These are phyloP conservation scores for Melanotaenia nigrans DNA, from an alignment of 2,797 vertebrate species.

Conservation along the genomic window DNA sequence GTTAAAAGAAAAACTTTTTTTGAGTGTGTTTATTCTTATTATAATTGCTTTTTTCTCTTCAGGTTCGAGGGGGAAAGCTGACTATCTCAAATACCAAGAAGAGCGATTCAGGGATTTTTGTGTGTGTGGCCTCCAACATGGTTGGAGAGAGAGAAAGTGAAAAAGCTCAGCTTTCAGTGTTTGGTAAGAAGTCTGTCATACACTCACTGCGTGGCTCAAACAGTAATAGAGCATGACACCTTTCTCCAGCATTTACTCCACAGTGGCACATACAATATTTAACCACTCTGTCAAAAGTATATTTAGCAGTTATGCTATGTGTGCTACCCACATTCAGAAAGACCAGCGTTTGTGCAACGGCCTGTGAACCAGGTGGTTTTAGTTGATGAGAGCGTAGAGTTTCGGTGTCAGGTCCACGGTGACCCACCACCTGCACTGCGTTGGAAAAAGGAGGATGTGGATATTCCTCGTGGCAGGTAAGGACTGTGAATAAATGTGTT, in stretches of 20 bases:
- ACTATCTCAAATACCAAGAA: slow-evolving; percentile 93
- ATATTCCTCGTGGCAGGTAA: slow-evolving; percentile 93
- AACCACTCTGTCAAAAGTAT: slow-evolving; percentile 42
- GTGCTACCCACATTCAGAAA: slow-evolving; percentile 82
- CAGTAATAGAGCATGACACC: slow-evolving; percentile 14
- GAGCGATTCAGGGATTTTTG: slow-evolving; percentile 92
- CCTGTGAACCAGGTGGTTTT: slow-evolving; percentile 97
- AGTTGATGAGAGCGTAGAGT: slow-evolving; percentile 93
- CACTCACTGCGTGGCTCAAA: slow-evolving; percentile 5
- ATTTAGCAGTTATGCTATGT: slow-evolving; percentile 40
- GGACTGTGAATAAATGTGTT: slow-evolving; percentile 42
- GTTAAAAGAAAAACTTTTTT: slow-evolving; percentile 15
- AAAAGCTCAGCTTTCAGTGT: slow-evolving; percentile 95
- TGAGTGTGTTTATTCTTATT: neutral
- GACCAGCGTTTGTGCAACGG: slow-evolving; percentile 92
- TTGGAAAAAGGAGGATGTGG: slow-evolving; percentile 94
- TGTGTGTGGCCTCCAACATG: slow-evolving; percentile 94
- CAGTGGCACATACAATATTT: slow-evolving; percentile 21
- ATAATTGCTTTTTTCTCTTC: slow-evolving; percentile 6
- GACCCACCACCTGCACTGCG: slow-evolving; percentile 92
- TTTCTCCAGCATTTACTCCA: slow-evolving; percentile 1
- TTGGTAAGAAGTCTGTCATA: slow-evolving; percentile 83
- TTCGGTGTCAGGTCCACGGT: slow-evolving; percentile 95
- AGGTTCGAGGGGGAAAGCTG: slow-evolving; percentile 95
- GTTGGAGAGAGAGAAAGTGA: slow-evolving; percentile 97